A percentile compares a stretch with the other conserved stretches of the same genome.
Conservation (phyloP, 2,113 vertebrate genomes). For the rat (Rattus norvegicus) region DNA sequence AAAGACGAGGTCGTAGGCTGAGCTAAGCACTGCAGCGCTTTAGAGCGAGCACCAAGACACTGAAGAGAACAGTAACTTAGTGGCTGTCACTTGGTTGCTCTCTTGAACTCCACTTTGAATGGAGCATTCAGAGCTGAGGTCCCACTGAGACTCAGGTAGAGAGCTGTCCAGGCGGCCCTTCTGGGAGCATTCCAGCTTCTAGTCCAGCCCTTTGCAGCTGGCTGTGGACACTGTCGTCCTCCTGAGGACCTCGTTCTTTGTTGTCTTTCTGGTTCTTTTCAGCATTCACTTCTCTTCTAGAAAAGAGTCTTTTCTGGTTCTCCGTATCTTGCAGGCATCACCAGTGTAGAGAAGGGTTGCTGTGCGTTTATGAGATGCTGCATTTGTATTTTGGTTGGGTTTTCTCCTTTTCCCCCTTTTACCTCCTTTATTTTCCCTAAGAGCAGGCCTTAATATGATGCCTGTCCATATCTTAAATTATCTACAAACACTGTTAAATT, state of each 20-base stretch:
- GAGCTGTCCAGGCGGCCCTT: neutral
- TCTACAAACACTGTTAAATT: neutral
- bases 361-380: neutral
- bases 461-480: neutral
- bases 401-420: neutral
- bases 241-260: neutral
- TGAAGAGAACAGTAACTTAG: neutral
- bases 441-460: neutral
- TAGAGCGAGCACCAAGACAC: neutral
- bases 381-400: neutral
- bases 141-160: neutral
- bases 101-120: neutral
- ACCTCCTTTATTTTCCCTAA: neutral
- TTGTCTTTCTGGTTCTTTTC: neutral
- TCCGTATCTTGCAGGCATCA: neutral
- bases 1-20: neutral
- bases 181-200: neutral
- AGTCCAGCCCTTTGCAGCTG: neutral
- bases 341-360: neutral
- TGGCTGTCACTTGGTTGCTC: neutral
- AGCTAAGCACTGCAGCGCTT: neutral
- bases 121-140: constrained; percentile 9
- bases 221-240: neutral
- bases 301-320: neutral
- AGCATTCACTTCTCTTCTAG: neutral